phyloP scores from a whole-genome alignment of 2,113 vertebrate species.

The Balaeniceps rex region DNA sequence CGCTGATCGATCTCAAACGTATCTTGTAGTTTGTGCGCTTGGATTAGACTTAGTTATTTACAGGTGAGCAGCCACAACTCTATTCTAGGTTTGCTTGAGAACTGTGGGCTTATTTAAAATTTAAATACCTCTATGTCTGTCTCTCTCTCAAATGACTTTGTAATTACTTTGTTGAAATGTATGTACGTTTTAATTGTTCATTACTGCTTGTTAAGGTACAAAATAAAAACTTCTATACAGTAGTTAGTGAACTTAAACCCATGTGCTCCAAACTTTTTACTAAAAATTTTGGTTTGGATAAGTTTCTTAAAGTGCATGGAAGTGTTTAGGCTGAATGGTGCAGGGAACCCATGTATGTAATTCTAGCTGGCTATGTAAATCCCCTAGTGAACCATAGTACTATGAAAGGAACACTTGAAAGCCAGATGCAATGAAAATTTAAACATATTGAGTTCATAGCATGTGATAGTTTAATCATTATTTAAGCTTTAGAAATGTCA shows the following conservation, averaged over 20 bases:
- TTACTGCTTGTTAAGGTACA: background rate
- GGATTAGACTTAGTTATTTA: background rate
- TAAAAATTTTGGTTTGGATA: background rate
- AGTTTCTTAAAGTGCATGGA: background rate
- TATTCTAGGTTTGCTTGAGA: background rate
- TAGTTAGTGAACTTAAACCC: background rate
- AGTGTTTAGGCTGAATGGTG: background rate
- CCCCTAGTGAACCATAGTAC: background rate
- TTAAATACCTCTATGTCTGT: background rate
- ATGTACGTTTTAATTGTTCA: background rate
- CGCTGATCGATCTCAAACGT: background rate
- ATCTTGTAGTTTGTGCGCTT: background rate
- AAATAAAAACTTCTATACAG: background rate
- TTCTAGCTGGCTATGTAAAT: constrained; percentile 1
- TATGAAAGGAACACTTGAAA: constrained; percentile 37
- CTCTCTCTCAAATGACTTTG: background rate
- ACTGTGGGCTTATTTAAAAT: background rate
- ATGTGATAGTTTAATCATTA: constrained; percentile 55
- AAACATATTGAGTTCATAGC: constrained; percentile 43
- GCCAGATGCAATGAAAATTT: constrained; percentile 52
- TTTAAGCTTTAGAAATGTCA: constrained; percentile 62
- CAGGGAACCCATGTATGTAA: background rate
- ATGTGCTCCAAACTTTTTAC: background rate
- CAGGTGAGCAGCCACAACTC: background rate
- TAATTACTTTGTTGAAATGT: background rate